phyloP scores from a whole-genome alignment of 1,140 invertebrate species.

The Heliconius eleuchia region DNA sequence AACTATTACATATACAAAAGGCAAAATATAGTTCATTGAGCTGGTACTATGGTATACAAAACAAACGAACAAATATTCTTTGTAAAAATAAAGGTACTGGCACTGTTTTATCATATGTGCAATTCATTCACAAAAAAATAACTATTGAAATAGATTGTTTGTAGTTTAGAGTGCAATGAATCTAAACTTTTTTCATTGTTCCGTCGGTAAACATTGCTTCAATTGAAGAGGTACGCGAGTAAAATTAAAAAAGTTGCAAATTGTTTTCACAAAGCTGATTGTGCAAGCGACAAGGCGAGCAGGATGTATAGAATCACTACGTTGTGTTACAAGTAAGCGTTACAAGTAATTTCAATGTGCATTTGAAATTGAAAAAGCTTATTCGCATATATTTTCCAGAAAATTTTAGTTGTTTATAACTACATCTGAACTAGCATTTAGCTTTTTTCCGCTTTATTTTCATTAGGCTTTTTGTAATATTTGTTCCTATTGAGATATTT shows the following conservation, averaged over 20 bases:
- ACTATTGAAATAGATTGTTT: constrained; percentile 3
- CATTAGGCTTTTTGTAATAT: no score
- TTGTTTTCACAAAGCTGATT: constrained; percentile 1
- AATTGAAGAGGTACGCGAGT: background rate
- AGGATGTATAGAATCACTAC: background rate
- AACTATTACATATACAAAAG: no score
- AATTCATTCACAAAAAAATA: constrained; percentile 6
- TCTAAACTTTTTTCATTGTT: background rate
- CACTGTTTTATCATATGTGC: background rate
- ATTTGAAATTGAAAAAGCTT: constrained; percentile 4
- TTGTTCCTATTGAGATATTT: no score
- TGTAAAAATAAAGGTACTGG: background rate
- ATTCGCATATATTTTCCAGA: background rate
- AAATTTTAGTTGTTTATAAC: background rate
- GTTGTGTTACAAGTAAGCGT: background rate
- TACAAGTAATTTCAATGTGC: constrained; percentile 4
- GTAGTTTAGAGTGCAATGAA: constrained; percentile 11
- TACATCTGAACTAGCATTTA: background rate
- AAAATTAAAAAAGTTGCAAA: constrained; percentile 8
- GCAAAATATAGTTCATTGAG: background rate
- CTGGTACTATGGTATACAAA: background rate
- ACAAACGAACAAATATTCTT: background rate
- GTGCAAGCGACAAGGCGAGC: background rate
- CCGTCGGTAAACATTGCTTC: background rate
- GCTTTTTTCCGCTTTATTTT: background rate